Base-by-base conservation (phyloP, 2,888 invertebrate species). In the Sinodicranocentrus sp. region DNA sequence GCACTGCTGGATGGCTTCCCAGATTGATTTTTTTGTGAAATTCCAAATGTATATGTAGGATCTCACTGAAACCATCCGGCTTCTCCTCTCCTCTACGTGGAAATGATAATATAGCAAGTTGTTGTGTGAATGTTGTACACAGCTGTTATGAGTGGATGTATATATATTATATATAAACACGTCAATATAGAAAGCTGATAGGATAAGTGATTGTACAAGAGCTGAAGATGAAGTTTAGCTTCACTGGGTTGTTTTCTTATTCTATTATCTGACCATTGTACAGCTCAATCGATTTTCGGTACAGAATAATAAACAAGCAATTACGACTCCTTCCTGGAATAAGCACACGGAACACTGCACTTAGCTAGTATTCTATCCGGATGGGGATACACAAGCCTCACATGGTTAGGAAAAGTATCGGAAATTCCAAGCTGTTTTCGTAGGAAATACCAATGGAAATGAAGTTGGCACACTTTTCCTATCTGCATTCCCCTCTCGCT, bases 241-340 rank as follows among this genome's bases (percentile, higher is more conserved):
- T 57, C 10, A 57, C 13, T 25, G 8, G 57, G 8, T 57, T n/a
- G 19, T 59, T 43, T 54, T 71, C 59, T 59, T 59, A 59, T 71
- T 71, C 59, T 39, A 71, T 71, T 71, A 70, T 70, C 70, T 70
- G 70, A 70, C 70, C 70, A 54, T 70, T 70, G 54, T 57, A 70
- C 70, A 70, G 43, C 54, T 33, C 70, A 70, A 71, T 71, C 71
- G 71, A 71, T 71, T 71, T 59, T 71, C 71, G 57, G 71, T 43
- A 71, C 71, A 71, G 71, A 71, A 71, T 71, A 71, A 71, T 71
- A 71, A 71, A 71, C 71, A 59, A 71, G 71, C 71, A 71, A 71
- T 71, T 71, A 71, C 57, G 23, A 71, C n/a, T 28, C 57, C 28
- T 71, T 59, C 44, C 71, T 57, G 57, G 33, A 33, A 28, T 26